Evolutionary conservation across 2,113 vertebrate genomes (phyloP).

Genomic region (Aphelocoma coerulescens): DNA sequence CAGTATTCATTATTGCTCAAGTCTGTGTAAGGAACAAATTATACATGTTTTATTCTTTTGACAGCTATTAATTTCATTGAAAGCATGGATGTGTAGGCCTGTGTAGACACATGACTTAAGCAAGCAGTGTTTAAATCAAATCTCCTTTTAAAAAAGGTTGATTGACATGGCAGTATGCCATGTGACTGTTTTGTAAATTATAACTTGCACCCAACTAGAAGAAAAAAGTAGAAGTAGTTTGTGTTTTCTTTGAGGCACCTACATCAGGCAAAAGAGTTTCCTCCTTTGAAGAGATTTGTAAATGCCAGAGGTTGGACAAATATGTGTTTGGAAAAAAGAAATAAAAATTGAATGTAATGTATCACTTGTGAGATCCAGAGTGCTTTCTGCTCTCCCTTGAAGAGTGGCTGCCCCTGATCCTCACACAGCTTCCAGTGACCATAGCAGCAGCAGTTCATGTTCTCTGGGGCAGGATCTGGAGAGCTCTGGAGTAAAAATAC

Average conservation of each 20-base stretch:
- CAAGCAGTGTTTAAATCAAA: conserved; percentile 17
- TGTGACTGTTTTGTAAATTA: background rate
- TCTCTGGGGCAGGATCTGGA: background rate
- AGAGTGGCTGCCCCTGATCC: background rate
- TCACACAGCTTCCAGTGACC: background rate
- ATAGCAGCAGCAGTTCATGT: rapidly evolving
- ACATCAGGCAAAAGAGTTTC: background rate
- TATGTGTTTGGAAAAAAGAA: background rate
- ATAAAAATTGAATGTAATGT: rapidly evolving
- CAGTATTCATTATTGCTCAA: conserved; percentile 6
- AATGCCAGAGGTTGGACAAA: background rate
- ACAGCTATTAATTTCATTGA: conserved; percentile 58
- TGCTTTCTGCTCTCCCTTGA: background rate
- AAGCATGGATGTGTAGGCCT: background rate
- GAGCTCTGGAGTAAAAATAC: background rate
- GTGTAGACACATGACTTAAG: conserved; percentile 18
- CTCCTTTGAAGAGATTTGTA: background rate
- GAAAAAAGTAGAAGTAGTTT: background rate
- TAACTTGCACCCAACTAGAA: background rate
- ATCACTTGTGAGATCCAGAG: background rate
- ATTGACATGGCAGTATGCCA: background rate
- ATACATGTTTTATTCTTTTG: conserved; percentile 48
- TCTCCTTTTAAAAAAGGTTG: background rate
- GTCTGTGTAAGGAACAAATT: conserved; percentile 9
- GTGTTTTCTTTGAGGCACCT: background rate